These are phyloP conservation scores for Ctenosaura bakeri DNA, from an alignment of 2,797 vertebrate species.

Conservation along the genomic window DNA sequence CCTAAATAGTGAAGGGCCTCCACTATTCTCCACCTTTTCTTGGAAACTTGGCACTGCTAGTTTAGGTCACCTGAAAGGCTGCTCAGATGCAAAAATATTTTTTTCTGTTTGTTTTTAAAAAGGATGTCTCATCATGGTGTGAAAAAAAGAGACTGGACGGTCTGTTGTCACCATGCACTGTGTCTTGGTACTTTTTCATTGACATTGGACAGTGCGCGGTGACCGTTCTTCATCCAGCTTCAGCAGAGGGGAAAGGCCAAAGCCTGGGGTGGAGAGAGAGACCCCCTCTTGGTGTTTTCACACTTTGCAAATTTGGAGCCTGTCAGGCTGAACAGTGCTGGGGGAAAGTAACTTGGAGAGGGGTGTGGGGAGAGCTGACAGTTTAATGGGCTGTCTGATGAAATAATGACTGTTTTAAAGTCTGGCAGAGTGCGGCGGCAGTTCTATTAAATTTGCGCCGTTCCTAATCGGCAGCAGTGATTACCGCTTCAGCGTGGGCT, in stretches of 20 bases:
- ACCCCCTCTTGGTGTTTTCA: neutral
- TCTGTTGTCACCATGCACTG: no score
- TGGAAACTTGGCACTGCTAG: no score
- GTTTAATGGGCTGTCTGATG: slow-evolving; percentile 37
- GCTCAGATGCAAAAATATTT: no score
- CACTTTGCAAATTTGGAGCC: neutral
- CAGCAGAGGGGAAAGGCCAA: accelerated
- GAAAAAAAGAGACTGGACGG: no score
- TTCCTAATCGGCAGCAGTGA: slow-evolving; percentile 5
- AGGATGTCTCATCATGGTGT: no score
- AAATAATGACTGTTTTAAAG: slow-evolving; percentile 48
- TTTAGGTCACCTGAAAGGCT: no score
- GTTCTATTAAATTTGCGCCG: slow-evolving; percentile 4
- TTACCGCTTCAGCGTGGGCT: neutral
- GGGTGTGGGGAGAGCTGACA: slow-evolving; percentile 16
- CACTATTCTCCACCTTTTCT: no score
- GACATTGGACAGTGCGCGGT: accelerated
- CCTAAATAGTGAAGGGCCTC: no score
- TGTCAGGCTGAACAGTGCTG: accelerated
- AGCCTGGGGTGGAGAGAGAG: neutral
- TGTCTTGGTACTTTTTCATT: neutral
- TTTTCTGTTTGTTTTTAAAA: no score
- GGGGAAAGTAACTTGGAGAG: neutral
- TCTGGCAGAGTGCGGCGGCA: slow-evolving; percentile 13
- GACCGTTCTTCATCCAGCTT: neutral